Evolutionary conservation across 2,113 vertebrate genomes (phyloP).

Genomic region (Ciconia stormi): DNA sequence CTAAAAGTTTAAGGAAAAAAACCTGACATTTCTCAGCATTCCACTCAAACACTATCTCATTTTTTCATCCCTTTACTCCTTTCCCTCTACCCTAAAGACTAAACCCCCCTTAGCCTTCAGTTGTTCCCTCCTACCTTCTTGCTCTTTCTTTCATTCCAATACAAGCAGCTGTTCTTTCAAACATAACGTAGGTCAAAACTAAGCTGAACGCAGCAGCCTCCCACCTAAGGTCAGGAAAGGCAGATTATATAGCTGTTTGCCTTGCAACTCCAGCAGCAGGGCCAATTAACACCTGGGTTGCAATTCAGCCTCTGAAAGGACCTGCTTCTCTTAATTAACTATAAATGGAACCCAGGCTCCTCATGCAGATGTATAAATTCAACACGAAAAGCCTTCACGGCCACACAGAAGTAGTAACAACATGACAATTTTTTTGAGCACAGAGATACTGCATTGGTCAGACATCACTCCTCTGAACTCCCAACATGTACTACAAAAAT

Average conservation of each 20-base stretch:
- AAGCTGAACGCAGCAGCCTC: not conserved
- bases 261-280: not conserved
- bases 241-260: not conserved
- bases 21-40: not conserved
- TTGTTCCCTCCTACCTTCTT: not conserved
- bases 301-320: not conserved
- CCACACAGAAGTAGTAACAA: not conserved
- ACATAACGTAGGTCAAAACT: not conserved
- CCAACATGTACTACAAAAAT: not conserved
- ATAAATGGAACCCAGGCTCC: not conserved
- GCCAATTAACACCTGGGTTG: not conserved
- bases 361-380: not conserved
- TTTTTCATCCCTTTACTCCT: not conserved
- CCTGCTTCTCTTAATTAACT: not conserved
- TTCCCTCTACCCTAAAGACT: not conserved
- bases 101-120: not conserved
- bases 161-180: not conserved
- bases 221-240: not conserved
- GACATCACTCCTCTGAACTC: not conserved
- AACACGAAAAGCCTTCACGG: not conserved
- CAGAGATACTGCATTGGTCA: not conserved
- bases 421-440: not conserved
- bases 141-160: not conserved
- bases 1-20: not conserved
- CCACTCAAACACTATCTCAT: not conserved